These are phyloP conservation scores for Dendronephthya gigantea DNA, from an alignment of 64 coral and sea anemone species.

Conservation along the genomic window DNA sequence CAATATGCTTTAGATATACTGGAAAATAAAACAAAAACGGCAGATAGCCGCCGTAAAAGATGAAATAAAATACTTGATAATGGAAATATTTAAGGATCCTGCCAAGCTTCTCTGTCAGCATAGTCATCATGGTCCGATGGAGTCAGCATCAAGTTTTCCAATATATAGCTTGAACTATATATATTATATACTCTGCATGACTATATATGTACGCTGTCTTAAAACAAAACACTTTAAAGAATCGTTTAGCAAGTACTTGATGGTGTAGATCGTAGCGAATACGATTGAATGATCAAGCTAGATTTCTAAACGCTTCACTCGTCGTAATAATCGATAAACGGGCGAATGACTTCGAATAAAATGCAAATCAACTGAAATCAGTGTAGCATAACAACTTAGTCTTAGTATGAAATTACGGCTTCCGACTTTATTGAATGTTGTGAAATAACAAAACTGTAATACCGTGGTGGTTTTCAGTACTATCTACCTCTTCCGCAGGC, in stretches of 20 bases:
- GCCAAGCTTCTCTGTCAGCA: background rate
- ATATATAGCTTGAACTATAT: too few relatives aligned
- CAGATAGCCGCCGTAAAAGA: slow-evolving; percentile 23
- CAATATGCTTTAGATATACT: slow-evolving; percentile 43
- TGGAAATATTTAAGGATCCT: slow-evolving; percentile 3
- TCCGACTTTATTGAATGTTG: too few relatives aligned
- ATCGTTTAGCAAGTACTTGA: background rate
- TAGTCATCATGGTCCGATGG: background rate
- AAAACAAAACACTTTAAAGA: too few relatives aligned
- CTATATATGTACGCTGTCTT: too few relatives aligned
- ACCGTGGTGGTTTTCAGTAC: too few relatives aligned
- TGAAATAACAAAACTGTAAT: background rate
- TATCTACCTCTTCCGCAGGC: too few relatives aligned
- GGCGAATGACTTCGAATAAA: background rate
- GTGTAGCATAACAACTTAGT: background rate
- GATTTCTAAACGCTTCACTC: background rate
- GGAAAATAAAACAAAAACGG: slow-evolving; percentile 21
- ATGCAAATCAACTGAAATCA: background rate
- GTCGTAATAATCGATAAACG: background rate
- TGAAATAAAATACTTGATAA: slow-evolving; percentile 35
- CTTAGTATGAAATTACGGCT: too few relatives aligned
- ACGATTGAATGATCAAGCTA: background rate
- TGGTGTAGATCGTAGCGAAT: background rate
- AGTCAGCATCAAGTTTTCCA: background rate
- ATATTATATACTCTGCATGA: too few relatives aligned